Evolutionary conservation across 2,113 vertebrate genomes (phyloP), one percentile per base, ranked within the genome.

Genomic region (Bujurquina vittata): DNA sequence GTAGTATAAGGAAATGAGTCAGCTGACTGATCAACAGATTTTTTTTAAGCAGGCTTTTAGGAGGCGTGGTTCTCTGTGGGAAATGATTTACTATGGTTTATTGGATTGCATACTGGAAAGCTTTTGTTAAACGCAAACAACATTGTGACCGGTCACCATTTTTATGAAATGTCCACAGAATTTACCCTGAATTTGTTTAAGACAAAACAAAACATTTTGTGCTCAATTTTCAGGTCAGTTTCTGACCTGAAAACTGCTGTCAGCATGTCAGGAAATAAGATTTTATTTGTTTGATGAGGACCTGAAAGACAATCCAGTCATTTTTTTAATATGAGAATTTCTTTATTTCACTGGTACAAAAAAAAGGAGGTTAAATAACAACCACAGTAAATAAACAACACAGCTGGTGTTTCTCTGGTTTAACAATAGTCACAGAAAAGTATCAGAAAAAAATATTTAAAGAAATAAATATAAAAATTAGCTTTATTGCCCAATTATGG

Each of bases 1-100:
- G 20, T 29, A 3, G 15, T 1, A 83, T 20, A 61, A 79, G 88
- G 81, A 90, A 90, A 74, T 83, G 17, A 73, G 60, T 54, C 2
- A 7, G 9, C 46, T 31, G 67, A 31, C 4, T 33, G 26, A 72
- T 3, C 17, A 49, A 52, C 67, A 72, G 10, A 10, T 20, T 14
- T 52, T 23, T 52, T 18, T 72, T 52, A 14, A 31, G 67, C 67
- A 31, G 67, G 46, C 6, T 72, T n/a, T 54, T 8, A 52, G 65
- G 52, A 72, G 67, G 67, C 6, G 46, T 72, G 67, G 46, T 49
- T 23, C 65, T 8, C 46, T 52, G 65, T 72, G 65, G 43, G 65
- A 49, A 10, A 49, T 0, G 67, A 31, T 52, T 54, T 49, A 72
- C 3, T 72, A 31, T 12, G 7, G 31, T 26, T 52, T n/a, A 5